Conservation (phyloP, 2,113 vertebrate species). For the Plecturocebus donacophilus region DNA sequence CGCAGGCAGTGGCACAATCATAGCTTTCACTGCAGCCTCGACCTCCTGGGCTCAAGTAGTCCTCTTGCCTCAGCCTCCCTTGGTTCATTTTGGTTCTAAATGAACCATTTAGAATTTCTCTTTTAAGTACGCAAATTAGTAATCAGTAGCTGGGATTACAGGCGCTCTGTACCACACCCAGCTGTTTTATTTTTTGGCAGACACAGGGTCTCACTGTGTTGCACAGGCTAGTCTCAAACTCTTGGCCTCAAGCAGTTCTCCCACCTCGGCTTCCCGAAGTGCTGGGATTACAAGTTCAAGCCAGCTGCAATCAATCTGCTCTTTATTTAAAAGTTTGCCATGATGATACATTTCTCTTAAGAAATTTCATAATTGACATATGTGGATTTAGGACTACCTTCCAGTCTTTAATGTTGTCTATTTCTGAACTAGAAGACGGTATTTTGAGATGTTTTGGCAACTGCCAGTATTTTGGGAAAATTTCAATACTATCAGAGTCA, state of each 20-base stretch:
- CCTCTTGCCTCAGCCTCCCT: too few relatives aligned
- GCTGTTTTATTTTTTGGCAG: too few relatives aligned
- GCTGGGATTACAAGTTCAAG: too few relatives aligned
- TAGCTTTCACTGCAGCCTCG: too few relatives aligned
- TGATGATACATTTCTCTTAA: not conserved
- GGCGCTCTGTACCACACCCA: not conserved
- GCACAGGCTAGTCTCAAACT: too few relatives aligned
- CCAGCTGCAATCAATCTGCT: not conserved
- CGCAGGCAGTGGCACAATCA: too few relatives aligned
- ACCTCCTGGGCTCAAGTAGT: too few relatives aligned
- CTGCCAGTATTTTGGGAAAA: not conserved
- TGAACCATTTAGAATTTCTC: conserved; percentile 54
- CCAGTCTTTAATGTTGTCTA: not conserved
- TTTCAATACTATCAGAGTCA: not conserved
- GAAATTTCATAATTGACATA: not conserved
- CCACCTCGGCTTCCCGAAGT: too few relatives aligned
- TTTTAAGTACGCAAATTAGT: conserved; percentile 46
- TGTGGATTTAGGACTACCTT: not conserved
- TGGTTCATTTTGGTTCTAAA: conserved; percentile 7
- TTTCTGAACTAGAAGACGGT: not conserved
- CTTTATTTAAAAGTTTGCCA: not conserved
- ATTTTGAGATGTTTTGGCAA: not conserved
- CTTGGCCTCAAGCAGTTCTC: too few relatives aligned
- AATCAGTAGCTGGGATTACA: not conserved
- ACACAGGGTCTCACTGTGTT: too few relatives aligned